phyloP scores from a whole-genome alignment of 2,113 vertebrate genomes.

The Numida meleagris region DNA sequence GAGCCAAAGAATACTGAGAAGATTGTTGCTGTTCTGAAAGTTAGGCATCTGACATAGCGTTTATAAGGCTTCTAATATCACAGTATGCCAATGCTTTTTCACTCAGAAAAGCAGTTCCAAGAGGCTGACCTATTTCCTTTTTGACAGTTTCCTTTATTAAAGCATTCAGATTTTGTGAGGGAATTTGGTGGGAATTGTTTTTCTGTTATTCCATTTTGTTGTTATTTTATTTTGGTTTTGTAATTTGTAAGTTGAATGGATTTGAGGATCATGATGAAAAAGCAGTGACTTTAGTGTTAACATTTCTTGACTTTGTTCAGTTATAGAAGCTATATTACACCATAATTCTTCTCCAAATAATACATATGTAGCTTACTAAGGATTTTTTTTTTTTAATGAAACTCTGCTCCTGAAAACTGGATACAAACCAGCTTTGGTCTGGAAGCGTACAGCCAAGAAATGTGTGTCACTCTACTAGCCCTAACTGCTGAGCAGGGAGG shows the following conservation, averaged over 20 bases:
- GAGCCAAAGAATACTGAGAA: background rate
- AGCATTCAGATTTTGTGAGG: background rate
- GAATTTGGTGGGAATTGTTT: background rate
- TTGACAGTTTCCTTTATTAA: background rate
- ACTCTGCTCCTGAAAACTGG: background rate
- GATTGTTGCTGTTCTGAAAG: background rate
- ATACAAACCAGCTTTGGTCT: background rate
- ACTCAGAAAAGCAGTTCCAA: background rate
- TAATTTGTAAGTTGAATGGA: background rate
- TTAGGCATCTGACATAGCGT: background rate
- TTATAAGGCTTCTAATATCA: background rate
- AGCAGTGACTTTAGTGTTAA: background rate
- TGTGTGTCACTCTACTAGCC: background rate
- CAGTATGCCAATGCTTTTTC: background rate
- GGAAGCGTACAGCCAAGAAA: background rate
- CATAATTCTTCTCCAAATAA: background rate
- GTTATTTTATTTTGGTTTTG: background rate
- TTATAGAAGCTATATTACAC: background rate
- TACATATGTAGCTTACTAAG: background rate
- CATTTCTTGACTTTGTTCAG: background rate
- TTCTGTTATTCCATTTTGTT: background rate
- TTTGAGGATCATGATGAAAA: background rate
- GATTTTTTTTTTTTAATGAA: background rate
- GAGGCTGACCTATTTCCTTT: background rate
- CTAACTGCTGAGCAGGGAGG: background rate